Conservation (phyloP, 2,888 invertebrate species). For the Nymphalis c-album region DNA sequence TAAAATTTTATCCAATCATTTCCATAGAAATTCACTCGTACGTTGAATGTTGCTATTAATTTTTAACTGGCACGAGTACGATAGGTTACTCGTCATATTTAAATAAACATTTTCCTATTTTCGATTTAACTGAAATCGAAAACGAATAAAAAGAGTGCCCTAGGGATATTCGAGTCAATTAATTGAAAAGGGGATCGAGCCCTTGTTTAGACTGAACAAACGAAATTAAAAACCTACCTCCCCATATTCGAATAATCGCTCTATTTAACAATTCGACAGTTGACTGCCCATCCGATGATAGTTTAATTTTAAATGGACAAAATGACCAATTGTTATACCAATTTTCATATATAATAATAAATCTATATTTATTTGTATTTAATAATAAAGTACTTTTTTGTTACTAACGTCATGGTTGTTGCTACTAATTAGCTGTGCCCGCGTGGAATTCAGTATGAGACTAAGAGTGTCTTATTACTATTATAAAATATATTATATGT, state of each 20-base stretch:
- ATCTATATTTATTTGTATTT: neutral
- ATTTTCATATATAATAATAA: neutral
- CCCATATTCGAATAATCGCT: conserved; percentile 61
- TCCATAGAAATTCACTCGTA: neutral
- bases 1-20: conserved; percentile 1
- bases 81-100: conserved; percentile 26
- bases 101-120: conserved; percentile 44
- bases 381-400: too few species aligned
- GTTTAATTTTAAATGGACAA: conserved; percentile 29
- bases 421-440: too few species aligned
- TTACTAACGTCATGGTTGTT: too few species aligned
- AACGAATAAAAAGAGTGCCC: conserved; percentile 56
- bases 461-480: too few species aligned
- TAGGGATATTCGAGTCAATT: conserved; percentile 58
- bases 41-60: conserved; percentile 14
- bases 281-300: conserved; percentile 37
- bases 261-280: conserved; percentile 59
- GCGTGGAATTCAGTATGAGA: too few species aligned
- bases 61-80: conserved; percentile 23
- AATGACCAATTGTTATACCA: neutral
- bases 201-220: conserved; percentile 74
- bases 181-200: conserved; percentile 66
- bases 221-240: conserved; percentile 68
- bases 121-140: conserved; percentile 54
- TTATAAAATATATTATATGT: too few species aligned